A percentile compares a stretch with the other conserved stretches of the same genome.
These are phyloP conservation scores for Enteromius paludinosus DNA, from an alignment of 2,797 vertebrate species.

Conservation along the genomic window DNA sequence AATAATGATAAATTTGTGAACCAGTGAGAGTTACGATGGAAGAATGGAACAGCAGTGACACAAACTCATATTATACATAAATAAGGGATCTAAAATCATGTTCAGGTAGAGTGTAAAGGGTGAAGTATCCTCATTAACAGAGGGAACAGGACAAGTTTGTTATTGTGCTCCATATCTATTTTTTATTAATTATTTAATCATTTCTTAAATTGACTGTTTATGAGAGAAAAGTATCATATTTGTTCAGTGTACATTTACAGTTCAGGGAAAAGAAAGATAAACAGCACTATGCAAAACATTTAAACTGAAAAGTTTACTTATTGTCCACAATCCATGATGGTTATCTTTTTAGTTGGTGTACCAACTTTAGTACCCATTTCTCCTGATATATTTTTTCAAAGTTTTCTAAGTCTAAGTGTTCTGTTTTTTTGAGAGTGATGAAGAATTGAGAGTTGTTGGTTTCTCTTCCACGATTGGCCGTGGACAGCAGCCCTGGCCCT, in stretches of 20 bases:
- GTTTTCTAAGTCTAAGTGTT: conserved; percentile 92
- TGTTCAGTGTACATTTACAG: too few species aligned
- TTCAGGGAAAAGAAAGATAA: too few species aligned
- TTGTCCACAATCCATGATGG: too few species aligned
- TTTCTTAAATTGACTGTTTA: too few species aligned
- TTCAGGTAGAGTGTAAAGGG: not conserved
- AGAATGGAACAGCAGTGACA: not conserved
- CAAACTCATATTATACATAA: not conserved
- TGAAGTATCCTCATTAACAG: not conserved
- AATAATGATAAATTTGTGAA: not conserved
- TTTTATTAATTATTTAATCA: too few species aligned
- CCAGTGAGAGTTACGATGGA: not conserved
- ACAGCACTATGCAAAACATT: too few species aligned
- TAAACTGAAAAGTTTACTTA: too few species aligned
- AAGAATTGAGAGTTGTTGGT: conserved; percentile 93
- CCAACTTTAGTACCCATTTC: too few species aligned
- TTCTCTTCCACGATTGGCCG: conserved; percentile 89
- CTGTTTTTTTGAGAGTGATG: conserved; percentile 92
- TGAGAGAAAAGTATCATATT: too few species aligned
- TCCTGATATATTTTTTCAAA: conserved; percentile 64
- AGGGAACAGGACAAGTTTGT: not conserved
- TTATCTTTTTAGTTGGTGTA: too few species aligned
- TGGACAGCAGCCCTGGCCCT: conserved; percentile 91
- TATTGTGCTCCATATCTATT: not conserved
- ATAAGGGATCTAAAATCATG: not conserved